Evolutionary conservation across 2,888 invertebrate species (phyloP).

Genomic region (Eledone cirrhosa): DNA sequence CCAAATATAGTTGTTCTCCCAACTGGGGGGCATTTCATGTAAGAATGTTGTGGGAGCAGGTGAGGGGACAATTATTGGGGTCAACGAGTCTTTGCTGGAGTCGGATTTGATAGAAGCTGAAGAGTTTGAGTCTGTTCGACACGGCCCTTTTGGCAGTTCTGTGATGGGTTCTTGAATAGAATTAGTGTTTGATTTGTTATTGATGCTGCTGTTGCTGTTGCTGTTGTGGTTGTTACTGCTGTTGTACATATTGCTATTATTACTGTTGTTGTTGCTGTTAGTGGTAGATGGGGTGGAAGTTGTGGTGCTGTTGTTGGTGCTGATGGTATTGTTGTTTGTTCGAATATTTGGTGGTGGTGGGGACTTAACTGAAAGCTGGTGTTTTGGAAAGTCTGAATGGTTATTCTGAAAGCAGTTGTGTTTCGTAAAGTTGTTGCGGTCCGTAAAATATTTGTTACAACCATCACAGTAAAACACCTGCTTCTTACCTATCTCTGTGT

Average conservation of each 20-base stretch:
- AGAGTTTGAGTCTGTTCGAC: too few relatives aligned
- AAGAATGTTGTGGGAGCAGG: conserved; percentile 13
- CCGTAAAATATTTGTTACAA: conserved; percentile 16
- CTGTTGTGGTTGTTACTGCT: not conserved
- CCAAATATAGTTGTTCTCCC: conserved; percentile 26
- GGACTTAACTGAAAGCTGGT: not conserved
- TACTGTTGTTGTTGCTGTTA: not conserved
- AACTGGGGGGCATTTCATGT: conserved; percentile 21
- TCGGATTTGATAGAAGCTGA: too few relatives aligned
- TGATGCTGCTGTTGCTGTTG: not conserved
- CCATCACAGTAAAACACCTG: conserved; percentile 10
- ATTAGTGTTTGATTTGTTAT: not conserved
- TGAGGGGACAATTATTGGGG: conserved; percentile 3
- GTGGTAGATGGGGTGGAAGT: too few relatives aligned
- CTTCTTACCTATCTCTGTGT: conserved; percentile 13
- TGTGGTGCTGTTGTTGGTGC: not conserved
- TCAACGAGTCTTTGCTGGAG: conserved; percentile 1
- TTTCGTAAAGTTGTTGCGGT: conserved; percentile 3
- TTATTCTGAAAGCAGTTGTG: not conserved
- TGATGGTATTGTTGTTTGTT: conserved; percentile 1
- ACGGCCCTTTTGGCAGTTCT: not conserved
- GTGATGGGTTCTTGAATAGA: not conserved
- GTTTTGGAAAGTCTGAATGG: not conserved
- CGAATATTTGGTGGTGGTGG: not conserved
- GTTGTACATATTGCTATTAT: not conserved